These are phyloP conservation scores for Triplophysa rosa DNA, from an alignment of 2,113 vertebrate genomes.

Conservation along the genomic window DNA sequence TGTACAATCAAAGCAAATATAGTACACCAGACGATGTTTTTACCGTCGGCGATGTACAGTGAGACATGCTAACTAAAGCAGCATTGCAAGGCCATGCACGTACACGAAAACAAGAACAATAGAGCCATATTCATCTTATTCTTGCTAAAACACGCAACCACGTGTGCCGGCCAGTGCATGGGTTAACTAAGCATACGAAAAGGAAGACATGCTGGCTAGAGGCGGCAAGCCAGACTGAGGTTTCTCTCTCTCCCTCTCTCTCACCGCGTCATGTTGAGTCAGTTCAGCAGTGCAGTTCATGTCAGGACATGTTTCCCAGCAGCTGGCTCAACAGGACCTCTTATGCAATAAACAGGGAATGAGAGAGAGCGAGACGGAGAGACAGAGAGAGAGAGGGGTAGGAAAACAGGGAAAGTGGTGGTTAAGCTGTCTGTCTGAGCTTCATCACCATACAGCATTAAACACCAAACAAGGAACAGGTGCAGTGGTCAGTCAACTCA, in stretches of 20 bases:
- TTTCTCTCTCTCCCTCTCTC: slow-evolving; percentile 47
- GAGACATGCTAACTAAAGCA: neutral
- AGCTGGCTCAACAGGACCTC: slow-evolving; percentile 70
- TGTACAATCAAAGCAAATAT: neutral
- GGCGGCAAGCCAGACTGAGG: slow-evolving; percentile 47
- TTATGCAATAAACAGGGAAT: slow-evolving; percentile 63
- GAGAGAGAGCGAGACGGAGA: slow-evolving; percentile 21
- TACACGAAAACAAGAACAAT: neutral
- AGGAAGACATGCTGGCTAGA: slow-evolving; percentile 52
- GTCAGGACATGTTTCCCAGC: slow-evolving; percentile 68
- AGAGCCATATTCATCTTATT: slow-evolving; percentile 11
- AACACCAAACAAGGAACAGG: slow-evolving; percentile 50
- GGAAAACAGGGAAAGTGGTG: neutral
- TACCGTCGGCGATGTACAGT: neutral
- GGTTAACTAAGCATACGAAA: slow-evolving; percentile 38
- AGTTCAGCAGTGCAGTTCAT: slow-evolving; percentile 66
- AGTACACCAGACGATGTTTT: slow-evolving; percentile 8
- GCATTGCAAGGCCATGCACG: neutral
- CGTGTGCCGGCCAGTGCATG: slow-evolving; percentile 2
- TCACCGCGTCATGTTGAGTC: slow-evolving; percentile 57
- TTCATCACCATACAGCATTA: slow-evolving; percentile 45
- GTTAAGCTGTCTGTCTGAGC: slow-evolving; percentile 48
- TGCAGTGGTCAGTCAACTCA: slow-evolving; percentile 31
- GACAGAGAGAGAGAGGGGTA: neutral
- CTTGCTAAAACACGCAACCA: slow-evolving; percentile 12